Evolutionary conservation across 1,140 invertebrate species (phyloP).

Genomic region (Ectropis grisescens): DNA sequence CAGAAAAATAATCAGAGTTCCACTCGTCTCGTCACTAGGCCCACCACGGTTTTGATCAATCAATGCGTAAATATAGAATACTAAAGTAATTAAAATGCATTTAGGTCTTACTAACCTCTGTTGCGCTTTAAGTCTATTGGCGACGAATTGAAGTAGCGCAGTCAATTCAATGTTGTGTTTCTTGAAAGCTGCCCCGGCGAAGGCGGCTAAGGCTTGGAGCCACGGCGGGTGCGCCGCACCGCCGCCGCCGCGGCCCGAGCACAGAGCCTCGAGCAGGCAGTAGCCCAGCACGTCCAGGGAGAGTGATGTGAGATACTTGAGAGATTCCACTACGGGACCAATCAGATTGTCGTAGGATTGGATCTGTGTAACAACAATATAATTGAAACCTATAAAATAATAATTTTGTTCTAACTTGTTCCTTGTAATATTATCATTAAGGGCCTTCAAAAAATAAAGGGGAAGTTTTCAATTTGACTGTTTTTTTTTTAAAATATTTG

Average conservation of each 20-base stretch:
- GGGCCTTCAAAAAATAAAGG: too few species aligned
- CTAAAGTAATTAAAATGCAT: too few species aligned
- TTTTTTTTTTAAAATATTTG: too few species aligned
- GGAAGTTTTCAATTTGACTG: too few species aligned
- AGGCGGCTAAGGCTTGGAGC: conserved; percentile 94
- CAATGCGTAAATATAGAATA: too few species aligned
- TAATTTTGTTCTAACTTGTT: too few species aligned
- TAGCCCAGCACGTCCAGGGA: conserved; percentile 97
- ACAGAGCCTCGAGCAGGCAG: conserved; percentile 94
- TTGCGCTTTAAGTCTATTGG: conserved; percentile 95
- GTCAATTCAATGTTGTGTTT: conserved; percentile 97
- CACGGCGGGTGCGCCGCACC: conserved; percentile 95
- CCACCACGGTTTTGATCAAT: too few species aligned
- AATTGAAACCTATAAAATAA: too few species aligned
- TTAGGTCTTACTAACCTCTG: conserved; percentile 87
- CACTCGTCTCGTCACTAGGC: too few species aligned
- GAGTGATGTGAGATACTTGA: conserved; percentile 96
- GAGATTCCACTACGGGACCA: conserved; percentile 95
- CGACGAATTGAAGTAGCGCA: conserved; percentile 95
- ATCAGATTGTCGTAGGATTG: conserved; percentile 98
- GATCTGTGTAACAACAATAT: conserved; percentile 83
- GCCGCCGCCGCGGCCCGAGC: conserved; percentile 82
- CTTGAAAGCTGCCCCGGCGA: conserved; percentile 96
- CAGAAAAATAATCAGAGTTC: too few species aligned
- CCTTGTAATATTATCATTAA: too few species aligned